Conservation (phyloP, 2,888 invertebrate species). For the Acleris cristana region DNA sequence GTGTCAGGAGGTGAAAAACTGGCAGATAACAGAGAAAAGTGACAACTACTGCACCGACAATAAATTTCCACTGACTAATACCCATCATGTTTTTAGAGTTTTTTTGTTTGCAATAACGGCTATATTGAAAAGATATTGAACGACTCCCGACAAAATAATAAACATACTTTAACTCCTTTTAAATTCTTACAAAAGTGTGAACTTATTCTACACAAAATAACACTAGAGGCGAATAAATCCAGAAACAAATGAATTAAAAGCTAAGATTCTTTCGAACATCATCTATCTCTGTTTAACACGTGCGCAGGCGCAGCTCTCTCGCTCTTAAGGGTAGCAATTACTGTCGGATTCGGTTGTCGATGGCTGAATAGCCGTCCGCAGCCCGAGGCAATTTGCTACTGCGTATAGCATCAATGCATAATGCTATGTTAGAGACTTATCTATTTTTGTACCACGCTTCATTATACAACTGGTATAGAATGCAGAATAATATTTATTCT, state of each 20-base stretch:
- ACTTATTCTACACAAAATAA: neutral
- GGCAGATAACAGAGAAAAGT: no score
- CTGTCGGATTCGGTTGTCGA: constrained; percentile 23
- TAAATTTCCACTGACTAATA: no score
- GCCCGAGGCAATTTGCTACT: constrained; percentile 29
- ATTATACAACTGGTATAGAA: constrained; percentile 7
- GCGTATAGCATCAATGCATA: constrained; percentile 22
- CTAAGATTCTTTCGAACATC: neutral
- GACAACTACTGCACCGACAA: no score
- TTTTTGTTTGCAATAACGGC: no score
- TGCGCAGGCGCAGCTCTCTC: neutral
- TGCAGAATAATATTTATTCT: neutral
- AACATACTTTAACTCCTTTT: no score
- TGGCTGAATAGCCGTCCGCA: constrained; percentile 4
- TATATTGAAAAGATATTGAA: no score
- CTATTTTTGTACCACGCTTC: constrained; percentile 15
- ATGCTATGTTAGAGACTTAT: constrained; percentile 10
- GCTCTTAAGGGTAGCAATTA: constrained; percentile 22
- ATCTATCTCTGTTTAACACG: neutral
- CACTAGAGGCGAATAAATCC: neutral
- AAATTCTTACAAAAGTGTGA: neutral
- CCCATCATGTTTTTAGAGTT: no score
- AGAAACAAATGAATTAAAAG: neutral
- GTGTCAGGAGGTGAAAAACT: no score
- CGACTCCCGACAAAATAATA: no score